Evolutionary conservation across 2,113 vertebrate genomes (phyloP).

Genomic region (Cryptomyrus ogoouensis): DNA sequence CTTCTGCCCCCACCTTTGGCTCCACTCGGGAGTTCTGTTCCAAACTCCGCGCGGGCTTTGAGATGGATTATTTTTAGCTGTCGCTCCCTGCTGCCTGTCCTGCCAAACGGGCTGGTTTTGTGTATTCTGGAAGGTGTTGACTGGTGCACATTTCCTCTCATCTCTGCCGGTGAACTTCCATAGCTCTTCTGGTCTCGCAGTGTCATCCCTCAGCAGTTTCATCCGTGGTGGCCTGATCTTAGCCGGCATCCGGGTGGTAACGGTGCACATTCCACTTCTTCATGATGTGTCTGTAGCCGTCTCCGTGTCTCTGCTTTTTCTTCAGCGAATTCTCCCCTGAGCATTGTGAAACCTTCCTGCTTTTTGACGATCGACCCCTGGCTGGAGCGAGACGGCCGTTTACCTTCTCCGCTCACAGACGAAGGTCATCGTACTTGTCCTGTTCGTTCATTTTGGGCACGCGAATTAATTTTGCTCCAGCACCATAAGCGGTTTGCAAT

Average conservation of each 20-base stretch:
- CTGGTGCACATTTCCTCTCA: not conserved
- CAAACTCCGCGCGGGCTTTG: not conserved
- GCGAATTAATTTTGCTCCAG: not conserved
- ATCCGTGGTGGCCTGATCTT: not conserved
- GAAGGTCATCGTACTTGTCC: not conserved
- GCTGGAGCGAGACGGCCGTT: not conserved
- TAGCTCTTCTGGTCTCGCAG: not conserved
- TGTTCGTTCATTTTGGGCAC: not conserved
- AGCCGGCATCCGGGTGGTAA: not conserved
- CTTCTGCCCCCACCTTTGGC: conserved; percentile 2
- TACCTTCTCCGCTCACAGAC: not conserved
- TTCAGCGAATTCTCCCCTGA: not conserved
- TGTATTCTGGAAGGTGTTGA: not conserved
- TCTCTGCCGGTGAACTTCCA: not conserved
- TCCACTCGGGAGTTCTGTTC: not conserved
- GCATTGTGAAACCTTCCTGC: not conserved
- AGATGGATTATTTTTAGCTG: conserved; percentile 4
- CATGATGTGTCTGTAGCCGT: not conserved
- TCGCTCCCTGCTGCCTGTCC: not conserved
- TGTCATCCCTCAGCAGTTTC: not conserved
- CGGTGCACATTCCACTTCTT: not conserved
- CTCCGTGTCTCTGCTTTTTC: not conserved
- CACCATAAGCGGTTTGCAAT: not conserved
- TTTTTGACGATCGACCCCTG: not conserved
- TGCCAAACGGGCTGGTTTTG: conserved; percentile 3